phyloP scores from a whole-genome alignment of 2,797 vertebrate genomes.

The Anolis apletophallus region DNA sequence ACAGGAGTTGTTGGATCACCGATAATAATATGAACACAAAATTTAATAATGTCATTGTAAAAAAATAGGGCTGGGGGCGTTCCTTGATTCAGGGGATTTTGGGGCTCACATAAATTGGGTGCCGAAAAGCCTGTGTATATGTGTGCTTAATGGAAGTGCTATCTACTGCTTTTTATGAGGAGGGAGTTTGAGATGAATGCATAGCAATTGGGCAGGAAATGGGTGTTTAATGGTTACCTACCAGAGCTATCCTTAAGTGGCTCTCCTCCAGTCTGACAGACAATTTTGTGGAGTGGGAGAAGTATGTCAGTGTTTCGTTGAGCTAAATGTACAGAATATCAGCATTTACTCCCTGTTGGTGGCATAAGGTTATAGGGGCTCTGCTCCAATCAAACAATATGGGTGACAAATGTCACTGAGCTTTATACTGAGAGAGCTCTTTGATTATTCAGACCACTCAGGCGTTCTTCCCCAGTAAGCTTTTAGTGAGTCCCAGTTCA shows the following conservation, averaged over 20 bases:
- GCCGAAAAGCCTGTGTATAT: not conserved
- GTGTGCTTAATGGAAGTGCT: not conserved
- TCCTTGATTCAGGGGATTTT: not conserved
- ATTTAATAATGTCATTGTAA: not conserved
- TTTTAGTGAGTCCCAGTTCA: constrained; percentile 8
- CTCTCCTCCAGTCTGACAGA: not conserved
- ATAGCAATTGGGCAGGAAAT: fast-evolving
- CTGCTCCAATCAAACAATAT: too few relatives aligned
- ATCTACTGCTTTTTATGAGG: fast-evolving
- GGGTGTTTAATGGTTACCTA: not conserved
- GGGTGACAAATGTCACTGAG: constrained; percentile 8
- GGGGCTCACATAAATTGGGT: not conserved
- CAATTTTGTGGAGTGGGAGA: not conserved
- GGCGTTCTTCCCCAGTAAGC: constrained; percentile 11
- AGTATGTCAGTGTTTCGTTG: constrained; percentile 22
- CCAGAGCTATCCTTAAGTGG: not conserved
- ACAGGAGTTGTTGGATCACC: constrained; percentile 21
- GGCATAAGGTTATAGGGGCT: constrained; percentile 14
- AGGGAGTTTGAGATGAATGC: not conserved
- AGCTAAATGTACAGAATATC: constrained; percentile 31
- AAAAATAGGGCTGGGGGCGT: not conserved
- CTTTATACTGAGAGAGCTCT: not conserved
- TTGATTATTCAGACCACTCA: not conserved
- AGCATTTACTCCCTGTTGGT: constrained; percentile 66
- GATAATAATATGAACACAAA: constrained; percentile 5